Percentiles rank a stretch among this genome's conserved stretches.
Conservation (phyloP, 2,888 invertebrate species). For the Machimus rusticus region DNA sequence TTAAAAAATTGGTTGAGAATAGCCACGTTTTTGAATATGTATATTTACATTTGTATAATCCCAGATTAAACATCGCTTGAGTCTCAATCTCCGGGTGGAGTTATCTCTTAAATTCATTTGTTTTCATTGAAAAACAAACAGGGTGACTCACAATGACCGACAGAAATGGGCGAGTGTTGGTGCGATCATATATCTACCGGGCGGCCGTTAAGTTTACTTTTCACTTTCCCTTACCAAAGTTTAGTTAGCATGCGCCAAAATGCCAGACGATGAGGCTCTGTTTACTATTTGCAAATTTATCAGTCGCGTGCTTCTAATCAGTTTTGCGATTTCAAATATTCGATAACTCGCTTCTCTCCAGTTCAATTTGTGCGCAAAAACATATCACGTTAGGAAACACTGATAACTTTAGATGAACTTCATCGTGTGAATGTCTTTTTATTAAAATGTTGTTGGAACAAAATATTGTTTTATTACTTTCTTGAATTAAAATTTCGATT, state of each 20-base stretch:
- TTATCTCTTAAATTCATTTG: neutral
- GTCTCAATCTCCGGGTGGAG: neutral
- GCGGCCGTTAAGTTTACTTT: neutral
- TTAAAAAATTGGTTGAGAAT: neutral
- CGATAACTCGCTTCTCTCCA: neutral
- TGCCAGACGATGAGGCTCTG: neutral
- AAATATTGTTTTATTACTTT: neutral
- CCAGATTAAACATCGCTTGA: neutral
- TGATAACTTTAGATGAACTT: neutral
- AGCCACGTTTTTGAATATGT: neutral
- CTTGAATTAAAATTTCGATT: neutral
- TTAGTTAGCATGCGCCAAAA: neutral
- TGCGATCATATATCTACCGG: neutral
- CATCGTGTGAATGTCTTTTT: neutral
- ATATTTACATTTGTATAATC: neutral
- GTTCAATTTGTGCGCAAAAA: neutral
- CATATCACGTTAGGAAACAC: neutral
- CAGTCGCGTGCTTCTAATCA: constrained; percentile 29
- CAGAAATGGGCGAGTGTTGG: neutral
- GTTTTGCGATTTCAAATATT: neutral
- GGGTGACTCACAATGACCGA: neutral
- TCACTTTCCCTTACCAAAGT: neutral
- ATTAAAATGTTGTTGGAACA: neutral
- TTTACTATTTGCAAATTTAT: constrained; percentile 21
- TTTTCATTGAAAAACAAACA: neutral